These are phyloP conservation scores for Lepidotrigona ventralis DNA, from an alignment of 1,140 invertebrate species.

Conservation along the genomic window DNA sequence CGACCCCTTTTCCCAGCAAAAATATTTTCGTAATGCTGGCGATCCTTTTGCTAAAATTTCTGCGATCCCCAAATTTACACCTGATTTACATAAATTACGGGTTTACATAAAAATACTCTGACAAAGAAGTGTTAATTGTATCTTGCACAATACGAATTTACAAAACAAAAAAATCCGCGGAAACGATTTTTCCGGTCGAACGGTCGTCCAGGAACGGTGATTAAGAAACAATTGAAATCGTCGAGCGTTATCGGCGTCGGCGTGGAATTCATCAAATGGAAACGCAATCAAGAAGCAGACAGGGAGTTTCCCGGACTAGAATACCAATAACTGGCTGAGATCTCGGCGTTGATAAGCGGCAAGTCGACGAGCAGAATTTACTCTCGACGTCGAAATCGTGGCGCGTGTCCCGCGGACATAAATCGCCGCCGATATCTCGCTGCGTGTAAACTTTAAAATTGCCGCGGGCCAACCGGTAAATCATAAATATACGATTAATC, in stretches of 20 bases:
- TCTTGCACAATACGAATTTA: no score
- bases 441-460: slow-evolving; percentile 31
- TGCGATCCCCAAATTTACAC: no score
- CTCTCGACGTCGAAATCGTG: neutral
- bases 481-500: slow-evolving; percentile 46
- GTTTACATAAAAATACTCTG: no score
- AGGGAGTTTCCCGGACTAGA: neutral
- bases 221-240: neutral
- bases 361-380: neutral
- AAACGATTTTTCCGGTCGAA: neutral
- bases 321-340: neutral
- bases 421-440: slow-evolving; percentile 27
- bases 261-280: neutral
- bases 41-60: no score
- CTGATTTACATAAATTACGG: no score
- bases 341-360: neutral
- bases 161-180: no score
- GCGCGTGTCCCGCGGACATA: slow-evolving; percentile 24
- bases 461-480: slow-evolving; percentile 13
- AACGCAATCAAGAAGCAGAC: neutral
- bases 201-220: no score
- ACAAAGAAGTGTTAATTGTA: no score
- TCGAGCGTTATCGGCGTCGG: neutral
- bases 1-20: no score
- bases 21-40: no score